phyloP scores from a whole-genome alignment of 2,888 invertebrate genomes.

The Nomada goodeniana region DNA sequence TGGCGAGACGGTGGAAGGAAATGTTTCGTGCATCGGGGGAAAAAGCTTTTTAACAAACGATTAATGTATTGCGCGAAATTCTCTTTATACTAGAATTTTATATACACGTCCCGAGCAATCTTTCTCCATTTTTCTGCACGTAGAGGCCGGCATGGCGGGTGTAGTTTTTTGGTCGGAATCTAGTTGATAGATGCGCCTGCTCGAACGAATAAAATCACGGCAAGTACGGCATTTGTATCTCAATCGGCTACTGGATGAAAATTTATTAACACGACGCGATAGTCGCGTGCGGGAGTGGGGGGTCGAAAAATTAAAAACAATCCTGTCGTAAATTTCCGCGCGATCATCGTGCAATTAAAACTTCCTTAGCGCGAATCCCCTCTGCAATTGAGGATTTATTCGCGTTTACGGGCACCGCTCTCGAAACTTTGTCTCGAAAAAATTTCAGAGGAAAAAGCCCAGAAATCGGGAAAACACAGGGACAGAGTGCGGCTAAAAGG shows the following conservation, averaged over 20 bases:
- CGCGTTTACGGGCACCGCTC: neutral
- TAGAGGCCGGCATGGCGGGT: too few species aligned
- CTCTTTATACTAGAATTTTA: neutral
- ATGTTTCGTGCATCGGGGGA: neutral
- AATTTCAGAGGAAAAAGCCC: neutral
- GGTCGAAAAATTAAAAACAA: constrained; percentile 29
- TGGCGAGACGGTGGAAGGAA: neutral
- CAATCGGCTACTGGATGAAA: neutral
- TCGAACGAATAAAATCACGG: constrained; percentile 14
- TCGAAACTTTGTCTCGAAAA: constrained; percentile 7
- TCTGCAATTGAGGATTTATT: constrained; percentile 18
- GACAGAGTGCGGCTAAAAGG: neutral
- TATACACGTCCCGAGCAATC: neutral
- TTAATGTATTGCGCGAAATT: neutral
- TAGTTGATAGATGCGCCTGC: constrained; percentile 4
- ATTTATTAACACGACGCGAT: constrained; percentile 28
- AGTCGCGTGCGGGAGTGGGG: neutral
- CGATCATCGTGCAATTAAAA: constrained; percentile 38
- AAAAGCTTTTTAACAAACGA: constrained; percentile 1
- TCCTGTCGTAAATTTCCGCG: constrained; percentile 25
- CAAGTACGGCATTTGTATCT: constrained; percentile 26
- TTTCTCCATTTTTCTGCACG: neutral
- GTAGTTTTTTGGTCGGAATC: too few species aligned
- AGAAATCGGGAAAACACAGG: neutral
- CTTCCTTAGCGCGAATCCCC: neutral